Percentiles rank a stretch among this genome's conserved stretches.
These are phyloP conservation scores for Aspidiotus destructor DNA, from an alignment of 2,888 invertebrate genomes.

Conservation along the genomic window DNA sequence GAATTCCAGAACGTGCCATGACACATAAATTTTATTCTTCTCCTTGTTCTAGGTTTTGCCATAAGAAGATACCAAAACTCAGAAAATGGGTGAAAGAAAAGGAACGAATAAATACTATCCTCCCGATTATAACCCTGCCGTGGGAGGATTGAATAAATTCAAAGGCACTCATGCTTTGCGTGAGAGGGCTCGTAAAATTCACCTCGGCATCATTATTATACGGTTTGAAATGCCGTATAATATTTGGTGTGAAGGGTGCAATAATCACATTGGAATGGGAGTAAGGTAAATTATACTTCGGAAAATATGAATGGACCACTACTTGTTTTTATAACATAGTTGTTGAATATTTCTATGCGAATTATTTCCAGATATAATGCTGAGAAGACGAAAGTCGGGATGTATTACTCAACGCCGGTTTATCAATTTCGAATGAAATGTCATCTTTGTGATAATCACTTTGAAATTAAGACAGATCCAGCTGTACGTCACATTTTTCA, in stretches of 20 bases:
- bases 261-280: constrained; percentile 98
- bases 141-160: constrained; percentile 90
- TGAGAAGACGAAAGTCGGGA: constrained; percentile 85
- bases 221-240: constrained; percentile 99
- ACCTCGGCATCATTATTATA: constrained; percentile 88
- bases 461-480: constrained; percentile 97
- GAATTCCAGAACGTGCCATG: too few species aligned
- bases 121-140: constrained; percentile 94
- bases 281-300: constrained; percentile 51
- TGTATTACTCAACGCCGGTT: constrained; percentile 95
- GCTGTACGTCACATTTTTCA: constrained; percentile 40
- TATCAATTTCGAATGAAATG: constrained; percentile 99
- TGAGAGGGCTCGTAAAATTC: constrained; percentile 90
- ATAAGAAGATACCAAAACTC: too few species aligned
- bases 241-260: constrained; percentile 98
- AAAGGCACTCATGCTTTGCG: constrained; percentile 82
- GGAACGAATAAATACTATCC: constrained; percentile 97
- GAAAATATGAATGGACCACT: neutral
- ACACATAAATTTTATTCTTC: too few species aligned
- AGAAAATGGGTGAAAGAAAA: constrained; percentile 89
- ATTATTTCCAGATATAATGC: constrained; percentile 66
- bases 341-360: neutral
- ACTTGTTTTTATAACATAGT: neutral
- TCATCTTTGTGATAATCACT: constrained; percentile 92
- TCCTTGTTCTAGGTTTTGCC: too few species aligned